A percentile compares a stretch with the other conserved stretches of the same genome.
Conservation (phyloP, 2,888 invertebrate genomes). For the Ecdyonurus torrentis region DNA sequence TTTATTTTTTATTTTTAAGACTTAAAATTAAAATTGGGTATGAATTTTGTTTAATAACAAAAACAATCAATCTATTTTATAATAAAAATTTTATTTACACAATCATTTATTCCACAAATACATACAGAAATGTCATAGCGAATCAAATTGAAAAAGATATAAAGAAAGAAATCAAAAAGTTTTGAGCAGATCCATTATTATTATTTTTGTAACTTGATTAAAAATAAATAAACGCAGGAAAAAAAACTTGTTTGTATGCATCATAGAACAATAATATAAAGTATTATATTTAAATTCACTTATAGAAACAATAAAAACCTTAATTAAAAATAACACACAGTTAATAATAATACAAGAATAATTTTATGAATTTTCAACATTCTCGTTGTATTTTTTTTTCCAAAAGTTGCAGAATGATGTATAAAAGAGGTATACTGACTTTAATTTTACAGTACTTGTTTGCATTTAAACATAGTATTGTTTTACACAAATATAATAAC, state of each 20-base stretch:
- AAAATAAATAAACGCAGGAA: too few species aligned
- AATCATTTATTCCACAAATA: background rate
- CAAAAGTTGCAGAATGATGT: too few species aligned
- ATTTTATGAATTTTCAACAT: background rate
- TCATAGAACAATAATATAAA: background rate
- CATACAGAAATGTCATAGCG: background rate
- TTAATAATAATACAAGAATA: background rate
- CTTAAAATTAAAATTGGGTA: too few species aligned
- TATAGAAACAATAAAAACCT: too few species aligned
- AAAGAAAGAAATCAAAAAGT: background rate
- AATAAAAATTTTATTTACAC: background rate
- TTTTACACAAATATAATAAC: too few species aligned
- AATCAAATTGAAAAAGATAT: background rate
- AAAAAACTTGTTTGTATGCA: too few species aligned
- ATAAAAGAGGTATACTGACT: too few species aligned
- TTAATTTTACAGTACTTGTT: too few species aligned
- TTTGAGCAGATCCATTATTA: background rate
- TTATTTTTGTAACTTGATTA: too few species aligned
- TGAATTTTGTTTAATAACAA: background rate
- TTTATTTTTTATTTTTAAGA: too few species aligned
- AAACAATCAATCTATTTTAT: background rate
- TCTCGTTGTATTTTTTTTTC: too few species aligned
- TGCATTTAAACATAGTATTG: too few species aligned
- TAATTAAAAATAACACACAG: background rate
- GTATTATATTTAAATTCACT: background rate